Percentiles rank a stretch among this genome's conserved stretches.
These are phyloP conservation scores for Cromileptes altivelis DNA, from an alignment of 2,113 vertebrate genomes.

Conservation along the genomic window DNA sequence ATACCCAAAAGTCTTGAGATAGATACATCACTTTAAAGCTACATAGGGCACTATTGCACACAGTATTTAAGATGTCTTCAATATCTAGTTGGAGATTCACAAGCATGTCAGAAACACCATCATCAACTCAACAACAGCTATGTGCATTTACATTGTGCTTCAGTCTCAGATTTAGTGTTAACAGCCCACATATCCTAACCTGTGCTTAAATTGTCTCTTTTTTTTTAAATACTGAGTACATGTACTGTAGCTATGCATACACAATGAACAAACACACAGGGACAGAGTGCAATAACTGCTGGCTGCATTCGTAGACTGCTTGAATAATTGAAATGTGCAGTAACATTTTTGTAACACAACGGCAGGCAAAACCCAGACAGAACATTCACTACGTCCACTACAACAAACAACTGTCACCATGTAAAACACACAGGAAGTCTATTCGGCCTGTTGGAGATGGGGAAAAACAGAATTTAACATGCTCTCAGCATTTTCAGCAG, in stretches of 20 bases:
- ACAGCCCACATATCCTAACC: constrained; percentile 37
- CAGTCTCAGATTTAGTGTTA: constrained; percentile 34
- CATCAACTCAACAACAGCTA: constrained; percentile 58
- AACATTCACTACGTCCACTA: constrained; percentile 43
- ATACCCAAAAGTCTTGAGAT: constrained; percentile 46
- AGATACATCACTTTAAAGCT: constrained; percentile 50
- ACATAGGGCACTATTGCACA: constrained; percentile 47
- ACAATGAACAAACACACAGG: constrained; percentile 47
- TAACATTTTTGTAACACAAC: constrained; percentile 41
- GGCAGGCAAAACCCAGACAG: constrained; percentile 25
- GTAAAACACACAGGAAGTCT: constrained; percentile 25
- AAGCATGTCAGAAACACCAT: constrained; percentile 52
- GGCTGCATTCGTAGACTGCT: constrained; percentile 5
- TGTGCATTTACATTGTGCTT: constrained; percentile 73
- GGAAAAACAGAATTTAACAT: constrained; percentile 18
- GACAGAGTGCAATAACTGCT: constrained; percentile 37
- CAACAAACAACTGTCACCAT: constrained; percentile 53
- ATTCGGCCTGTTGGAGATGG: constrained; percentile 1
- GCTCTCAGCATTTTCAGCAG: constrained; percentile 3
- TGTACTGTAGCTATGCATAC: constrained; percentile 39
- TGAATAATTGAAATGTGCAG: constrained; percentile 43
- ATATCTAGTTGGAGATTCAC: constrained; percentile 51
- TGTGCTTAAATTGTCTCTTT: constrained; percentile 40
- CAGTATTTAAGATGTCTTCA: constrained; percentile 32
- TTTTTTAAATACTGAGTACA: constrained; percentile 29